Base-by-base conservation (phyloP, 2,113 vertebrate genomes). In the Furnarius figulus region DNA sequence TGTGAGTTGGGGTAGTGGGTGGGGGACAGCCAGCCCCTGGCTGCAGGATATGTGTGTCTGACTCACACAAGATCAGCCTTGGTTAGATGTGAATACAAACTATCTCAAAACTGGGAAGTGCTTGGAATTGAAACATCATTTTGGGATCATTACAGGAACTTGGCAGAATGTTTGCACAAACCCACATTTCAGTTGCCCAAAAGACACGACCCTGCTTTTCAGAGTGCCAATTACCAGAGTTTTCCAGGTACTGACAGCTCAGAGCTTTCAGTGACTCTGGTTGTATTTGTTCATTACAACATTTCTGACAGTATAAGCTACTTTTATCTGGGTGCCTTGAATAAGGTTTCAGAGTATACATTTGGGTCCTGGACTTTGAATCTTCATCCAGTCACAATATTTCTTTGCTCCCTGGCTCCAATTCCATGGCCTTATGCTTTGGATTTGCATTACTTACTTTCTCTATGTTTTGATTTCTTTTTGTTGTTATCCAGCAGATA, bases 1-100 rank as follows among this genome's bases (percentile, higher is more conserved):
- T 2, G 2, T 1, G 5, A 59, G 17, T 1, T 67, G 53, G 47
- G 21, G 12, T 10, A 35, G 22, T 1, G 1, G 6, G 1, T 18
- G 13, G 16, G 14, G 33, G 6, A 30, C 47, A 55, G 50, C 14
- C 62, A 81, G 16, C 19, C 49, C 24, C 24, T 0, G 6, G 28
- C n/a, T 8, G 5, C 58, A 39, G 83, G 75, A 42, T 0, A 0
- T 12, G 55, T 16, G 5, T 37, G 17, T 37, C 46, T 55, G 59
- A 55, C 16, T 39, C 19, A 6, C 4, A 20, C 1, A 1, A n/a
- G 8, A 85, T 3, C 56, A 62, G 50, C 47, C 55, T 50, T 42
- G 46, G 11, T 33, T 59, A 58, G 35, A 72, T 40, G 23, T 44
- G 27, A 82, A 6, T 33, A 37, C 19, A 19, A 86, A 25, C 23